These are phyloP conservation scores for Drosophila heteroneura DNA, from an alignment of 2,888 invertebrate genomes.

Conservation along the genomic window DNA sequence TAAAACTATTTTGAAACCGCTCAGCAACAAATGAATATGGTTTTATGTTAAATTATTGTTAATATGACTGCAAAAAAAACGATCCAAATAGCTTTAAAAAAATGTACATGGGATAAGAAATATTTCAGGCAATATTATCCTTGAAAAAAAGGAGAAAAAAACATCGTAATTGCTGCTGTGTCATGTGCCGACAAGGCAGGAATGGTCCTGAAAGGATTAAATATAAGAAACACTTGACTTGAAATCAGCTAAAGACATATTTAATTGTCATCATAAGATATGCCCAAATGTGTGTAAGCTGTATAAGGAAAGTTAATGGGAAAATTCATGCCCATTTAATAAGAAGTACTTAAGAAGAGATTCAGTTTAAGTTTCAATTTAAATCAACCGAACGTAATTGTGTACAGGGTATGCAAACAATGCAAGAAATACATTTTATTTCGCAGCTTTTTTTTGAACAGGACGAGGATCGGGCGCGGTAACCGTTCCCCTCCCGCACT, in stretches of 20 bases:
- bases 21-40: not conserved
- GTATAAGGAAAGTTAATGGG: no score
- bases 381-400: not conserved
- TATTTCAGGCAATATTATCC: not conserved
- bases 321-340: no score
- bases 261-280: not conserved
- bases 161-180: no score
- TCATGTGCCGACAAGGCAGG: not conserved
- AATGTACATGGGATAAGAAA: not conserved
- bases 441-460: constrained; percentile 57
- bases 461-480: constrained; percentile 23
- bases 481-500: not conserved
- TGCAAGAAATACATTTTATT: constrained; percentile 71
- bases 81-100: not conserved
- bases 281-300: not conserved
- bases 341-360: no score
- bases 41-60: not conserved
- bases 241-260: not conserved
- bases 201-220: not conserved
- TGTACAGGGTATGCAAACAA: constrained; percentile 24
- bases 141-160: no score
- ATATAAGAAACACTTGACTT: not conserved
- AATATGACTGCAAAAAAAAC: not conserved
- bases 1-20: not conserved
- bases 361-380: not conserved